Evolutionary conservation across 1,140 invertebrate species (phyloP).

Genomic region (Drosophila busckii): DNA sequence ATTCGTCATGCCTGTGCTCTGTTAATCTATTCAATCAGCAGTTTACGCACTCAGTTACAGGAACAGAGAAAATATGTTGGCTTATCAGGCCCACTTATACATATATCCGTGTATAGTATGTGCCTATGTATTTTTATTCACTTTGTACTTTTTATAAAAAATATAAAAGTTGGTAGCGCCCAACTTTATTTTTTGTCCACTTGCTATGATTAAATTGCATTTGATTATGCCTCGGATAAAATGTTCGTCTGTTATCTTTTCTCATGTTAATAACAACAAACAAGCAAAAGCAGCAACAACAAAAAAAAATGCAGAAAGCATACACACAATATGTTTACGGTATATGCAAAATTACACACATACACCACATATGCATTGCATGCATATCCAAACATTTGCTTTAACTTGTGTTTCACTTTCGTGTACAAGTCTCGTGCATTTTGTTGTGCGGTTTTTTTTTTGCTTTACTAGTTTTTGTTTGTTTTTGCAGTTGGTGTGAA

Average conservation of each 20-base stretch:
- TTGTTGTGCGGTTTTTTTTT: slow-evolving; percentile 45
- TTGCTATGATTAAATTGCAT: too few species aligned
- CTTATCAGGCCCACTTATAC: too few species aligned
- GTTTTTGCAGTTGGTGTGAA: slow-evolving; percentile 42
- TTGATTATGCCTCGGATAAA: background rate
- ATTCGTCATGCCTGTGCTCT: too few species aligned
- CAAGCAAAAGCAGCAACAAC: slow-evolving; percentile 20
- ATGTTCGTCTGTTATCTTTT: slow-evolving; percentile 34
- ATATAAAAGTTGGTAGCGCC: too few species aligned
- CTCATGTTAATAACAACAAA: slow-evolving; percentile 34
- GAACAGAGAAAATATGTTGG: too few species aligned
- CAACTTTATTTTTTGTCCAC: too few species aligned
- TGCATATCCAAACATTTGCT: slow-evolving; percentile 28
- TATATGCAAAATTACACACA: slow-evolving; percentile 37
- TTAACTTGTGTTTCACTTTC: slow-evolving; percentile 65
- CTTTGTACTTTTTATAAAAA: too few species aligned
- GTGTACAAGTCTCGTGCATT: slow-evolving; percentile 59
- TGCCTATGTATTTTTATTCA: too few species aligned
- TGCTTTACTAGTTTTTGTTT: too few species aligned
- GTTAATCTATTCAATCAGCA: too few species aligned
- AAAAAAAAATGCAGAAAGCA: slow-evolving; percentile 33
- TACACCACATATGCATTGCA: background rate
- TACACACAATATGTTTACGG: slow-evolving; percentile 14
- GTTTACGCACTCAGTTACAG: too few species aligned
- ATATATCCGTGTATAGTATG: too few species aligned